Conservation (phyloP, 2,113 vertebrate genomes). For the Pica pica region DNA sequence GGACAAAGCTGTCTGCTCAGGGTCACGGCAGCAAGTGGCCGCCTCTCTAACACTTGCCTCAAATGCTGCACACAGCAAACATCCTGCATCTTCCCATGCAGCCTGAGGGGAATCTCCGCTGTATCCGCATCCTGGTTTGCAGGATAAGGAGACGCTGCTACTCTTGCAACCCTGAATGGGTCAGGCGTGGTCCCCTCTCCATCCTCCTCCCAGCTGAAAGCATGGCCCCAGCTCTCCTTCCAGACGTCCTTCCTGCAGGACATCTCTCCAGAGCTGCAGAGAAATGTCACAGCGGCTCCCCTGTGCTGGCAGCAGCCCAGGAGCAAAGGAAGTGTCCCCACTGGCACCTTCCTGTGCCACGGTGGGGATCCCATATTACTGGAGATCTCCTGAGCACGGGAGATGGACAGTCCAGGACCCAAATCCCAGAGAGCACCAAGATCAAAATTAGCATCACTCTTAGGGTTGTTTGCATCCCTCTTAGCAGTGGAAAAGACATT, state of each 20-base stretch:
- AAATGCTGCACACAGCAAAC: fast-evolving
- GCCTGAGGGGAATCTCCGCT: fast-evolving
- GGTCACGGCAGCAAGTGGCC: neutral
- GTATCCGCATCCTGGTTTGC: fast-evolving
- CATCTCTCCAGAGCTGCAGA: neutral
- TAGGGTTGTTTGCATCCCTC: neutral
- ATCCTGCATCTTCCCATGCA: fast-evolving
- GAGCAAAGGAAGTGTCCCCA: neutral
- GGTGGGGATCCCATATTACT: neutral
- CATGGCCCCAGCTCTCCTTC: neutral
- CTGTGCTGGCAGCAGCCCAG: neutral
- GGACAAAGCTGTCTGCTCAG: neutral
- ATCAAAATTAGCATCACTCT: neutral
- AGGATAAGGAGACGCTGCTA: fast-evolving
- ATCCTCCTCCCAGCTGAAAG: neutral
- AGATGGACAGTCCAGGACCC: neutral
- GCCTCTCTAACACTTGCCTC: neutral
- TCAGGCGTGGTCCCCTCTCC: neutral
- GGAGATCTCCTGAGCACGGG: neutral
- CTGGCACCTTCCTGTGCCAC: neutral
- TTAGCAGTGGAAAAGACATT: neutral
- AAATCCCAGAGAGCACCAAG: neutral
- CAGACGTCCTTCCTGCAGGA: neutral
- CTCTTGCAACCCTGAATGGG: neutral
- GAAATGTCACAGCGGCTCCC: neutral